Evolutionary conservation across 2,888 invertebrate species (phyloP).

Genomic region (Teleiodes luculella): DNA sequence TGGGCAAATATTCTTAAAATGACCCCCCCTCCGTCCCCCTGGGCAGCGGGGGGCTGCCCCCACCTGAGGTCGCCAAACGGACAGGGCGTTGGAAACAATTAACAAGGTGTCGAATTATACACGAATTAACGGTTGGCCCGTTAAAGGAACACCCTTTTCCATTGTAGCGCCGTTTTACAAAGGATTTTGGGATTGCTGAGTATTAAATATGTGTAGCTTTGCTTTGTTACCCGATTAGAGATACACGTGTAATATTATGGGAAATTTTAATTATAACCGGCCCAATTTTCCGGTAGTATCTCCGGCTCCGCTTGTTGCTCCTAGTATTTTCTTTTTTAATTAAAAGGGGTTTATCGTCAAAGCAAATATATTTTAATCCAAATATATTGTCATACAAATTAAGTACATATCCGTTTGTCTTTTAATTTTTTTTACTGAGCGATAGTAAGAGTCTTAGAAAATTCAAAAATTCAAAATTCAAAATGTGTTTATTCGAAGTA

Average conservation of each 20-base stretch:
- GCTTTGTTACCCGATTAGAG: constrained; percentile 67
- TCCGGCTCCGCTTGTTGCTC: not conserved
- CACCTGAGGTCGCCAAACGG: constrained; percentile 71
- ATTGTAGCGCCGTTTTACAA: constrained; percentile 69
- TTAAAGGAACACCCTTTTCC: constrained; percentile 77
- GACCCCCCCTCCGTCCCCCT: constrained; percentile 62
- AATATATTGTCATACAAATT: not conserved
- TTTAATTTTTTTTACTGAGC: no score
- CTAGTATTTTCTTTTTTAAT: constrained; percentile 2
- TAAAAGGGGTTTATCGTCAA: constrained; percentile 3
- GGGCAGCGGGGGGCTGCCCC: constrained; percentile 51
- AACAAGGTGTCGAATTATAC: constrained; percentile 80
- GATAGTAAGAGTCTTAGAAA: no score
- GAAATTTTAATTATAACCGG: constrained; percentile 46
- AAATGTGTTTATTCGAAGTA: no score
- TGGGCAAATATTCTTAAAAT: constrained; percentile 77
- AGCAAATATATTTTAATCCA: not conserved
- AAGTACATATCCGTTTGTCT: no score
- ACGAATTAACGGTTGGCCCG: constrained; percentile 74
- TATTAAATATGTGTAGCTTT: constrained; percentile 70
- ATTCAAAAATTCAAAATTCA: no score
- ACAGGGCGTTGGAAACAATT: constrained; percentile 75
- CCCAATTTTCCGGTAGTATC: constrained; percentile 1
- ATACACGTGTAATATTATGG: constrained; percentile 39
- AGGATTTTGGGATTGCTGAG: constrained; percentile 75